phyloP scores from a whole-genome alignment of 2,888 invertebrate species.

The Glyphotaelius pellucidus region DNA sequence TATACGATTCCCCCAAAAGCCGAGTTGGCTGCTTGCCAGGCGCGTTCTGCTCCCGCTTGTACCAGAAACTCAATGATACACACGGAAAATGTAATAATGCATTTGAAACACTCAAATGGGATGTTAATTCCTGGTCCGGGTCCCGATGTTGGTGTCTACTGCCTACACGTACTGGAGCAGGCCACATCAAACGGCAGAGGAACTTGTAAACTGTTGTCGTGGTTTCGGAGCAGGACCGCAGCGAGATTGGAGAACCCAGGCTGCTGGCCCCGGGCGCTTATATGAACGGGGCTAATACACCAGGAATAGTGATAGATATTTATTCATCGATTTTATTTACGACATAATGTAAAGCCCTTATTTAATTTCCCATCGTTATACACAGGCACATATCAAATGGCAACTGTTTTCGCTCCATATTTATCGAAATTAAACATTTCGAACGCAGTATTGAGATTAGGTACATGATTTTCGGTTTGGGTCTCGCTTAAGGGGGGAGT shows the following conservation, averaged over 20 bases:
- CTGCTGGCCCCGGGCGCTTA: not conserved
- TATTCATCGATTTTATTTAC: too few relatives aligned
- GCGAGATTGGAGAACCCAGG: not conserved
- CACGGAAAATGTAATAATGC: constrained; percentile 36
- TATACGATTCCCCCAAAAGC: constrained; percentile 37
- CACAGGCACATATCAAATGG: too few relatives aligned
- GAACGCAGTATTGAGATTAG: too few relatives aligned
- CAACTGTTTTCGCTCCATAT: too few relatives aligned
- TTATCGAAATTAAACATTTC: too few relatives aligned
- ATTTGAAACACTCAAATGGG: constrained; percentile 31
- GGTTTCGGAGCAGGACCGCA: not conserved
- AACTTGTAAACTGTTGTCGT: not conserved
- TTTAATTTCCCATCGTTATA: too few relatives aligned
- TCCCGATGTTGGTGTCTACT: not conserved
- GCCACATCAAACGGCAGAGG: constrained; percentile 10
- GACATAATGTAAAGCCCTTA: too few relatives aligned
- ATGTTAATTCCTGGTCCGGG: constrained; percentile 18
- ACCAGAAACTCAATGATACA: constrained; percentile 21
- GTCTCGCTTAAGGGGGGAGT: too few relatives aligned
- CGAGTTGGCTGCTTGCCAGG: constrained; percentile 21
- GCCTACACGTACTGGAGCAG: not conserved
- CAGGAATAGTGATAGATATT: not conserved
- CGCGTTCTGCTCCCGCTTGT: not conserved
- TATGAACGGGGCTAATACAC: not conserved
- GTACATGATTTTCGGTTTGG: too few relatives aligned